phyloP scores from a whole-genome alignment of 2,797 vertebrate species.

The Parauchenoglanis ngamensis region DNA sequence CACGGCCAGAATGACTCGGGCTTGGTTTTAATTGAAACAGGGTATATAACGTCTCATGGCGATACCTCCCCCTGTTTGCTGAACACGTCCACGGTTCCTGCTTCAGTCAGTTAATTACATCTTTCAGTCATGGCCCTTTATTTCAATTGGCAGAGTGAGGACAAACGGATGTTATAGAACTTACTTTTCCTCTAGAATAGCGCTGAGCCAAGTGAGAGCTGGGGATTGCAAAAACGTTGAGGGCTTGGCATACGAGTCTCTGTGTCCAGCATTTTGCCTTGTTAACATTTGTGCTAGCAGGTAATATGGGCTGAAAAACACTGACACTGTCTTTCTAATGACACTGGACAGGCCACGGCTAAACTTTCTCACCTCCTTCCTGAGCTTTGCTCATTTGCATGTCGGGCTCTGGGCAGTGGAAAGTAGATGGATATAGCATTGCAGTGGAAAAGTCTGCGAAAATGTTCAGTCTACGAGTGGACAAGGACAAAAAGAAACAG shows the following conservation, averaged over 20 bases:
- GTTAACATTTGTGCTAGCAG: conserved; percentile 7
- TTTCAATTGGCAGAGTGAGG: conserved; percentile 46
- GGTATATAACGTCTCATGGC: conserved; percentile 54
- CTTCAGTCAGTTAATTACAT: conserved; percentile 57
- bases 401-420: conserved; percentile 30
- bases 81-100: conserved; percentile 48
- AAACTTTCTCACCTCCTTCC: conserved; percentile 37
- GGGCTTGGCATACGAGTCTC: conserved; percentile 4
- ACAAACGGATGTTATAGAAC: conserved; percentile 54
- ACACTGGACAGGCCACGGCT: conserved; percentile 35
- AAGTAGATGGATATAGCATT: conserved; percentile 42
- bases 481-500: conserved; percentile 41
- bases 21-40: conserved; percentile 62
- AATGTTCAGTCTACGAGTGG: conserved; percentile 44
- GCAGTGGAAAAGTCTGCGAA: conserved; percentile 46
- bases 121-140: conserved; percentile 54
- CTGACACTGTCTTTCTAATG: conserved; percentile 24
- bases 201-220: conserved; percentile 22
- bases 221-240: conserved; percentile 5
- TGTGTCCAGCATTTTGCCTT: conserved; percentile 12
- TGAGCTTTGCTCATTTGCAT: conserved; percentile 50
- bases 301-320: conserved; percentile 4
- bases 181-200: conserved; percentile 32
- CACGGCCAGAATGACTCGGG: conserved; percentile 54
- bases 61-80: conserved; percentile 35